These are phyloP conservation scores for Tetramorium simillimum DNA, from an alignment of 1,140 invertebrate species.

Conservation along the genomic window DNA sequence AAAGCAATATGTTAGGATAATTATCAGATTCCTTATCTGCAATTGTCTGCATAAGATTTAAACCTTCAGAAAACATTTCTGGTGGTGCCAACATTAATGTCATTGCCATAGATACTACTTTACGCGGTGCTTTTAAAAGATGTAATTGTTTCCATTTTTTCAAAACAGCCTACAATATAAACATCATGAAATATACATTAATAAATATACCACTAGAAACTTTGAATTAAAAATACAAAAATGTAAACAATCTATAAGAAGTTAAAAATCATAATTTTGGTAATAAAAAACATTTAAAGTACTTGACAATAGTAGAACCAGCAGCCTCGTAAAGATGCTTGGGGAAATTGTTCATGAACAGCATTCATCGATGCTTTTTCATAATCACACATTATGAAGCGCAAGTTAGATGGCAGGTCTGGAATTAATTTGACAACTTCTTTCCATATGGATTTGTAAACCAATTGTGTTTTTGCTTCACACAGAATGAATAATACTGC, in stretches of 20 bases:
- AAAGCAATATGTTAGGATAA: constrained; percentile 1
- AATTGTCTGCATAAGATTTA: neutral
- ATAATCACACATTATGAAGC: constrained; percentile 47
- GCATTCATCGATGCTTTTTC: constrained; percentile 38
- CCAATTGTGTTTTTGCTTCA: neutral
- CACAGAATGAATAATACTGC: neutral
- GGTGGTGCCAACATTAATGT: neutral
- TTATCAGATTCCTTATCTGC: neutral
- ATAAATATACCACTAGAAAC: neutral
- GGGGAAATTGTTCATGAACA: constrained; percentile 20
- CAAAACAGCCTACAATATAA: neutral
- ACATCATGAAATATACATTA: neutral
- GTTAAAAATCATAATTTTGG: neutral
- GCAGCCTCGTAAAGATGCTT: constrained; percentile 35
- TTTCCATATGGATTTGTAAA: constrained; percentile 15
- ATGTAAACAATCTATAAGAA: too few relatives aligned
- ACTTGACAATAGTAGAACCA: constrained; percentile 53
- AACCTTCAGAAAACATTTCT: neutral
- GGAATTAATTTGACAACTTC: neutral
- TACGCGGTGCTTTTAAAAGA: neutral
- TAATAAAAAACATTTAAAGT: neutral
- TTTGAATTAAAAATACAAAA: too few relatives aligned
- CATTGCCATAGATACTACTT: constrained; percentile 3
- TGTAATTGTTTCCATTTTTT: neutral
- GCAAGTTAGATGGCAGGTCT: constrained; percentile 24